These are phyloP conservation scores for Orthosia gothica DNA, from an alignment of 2,888 invertebrate species.

Conservation along the genomic window DNA sequence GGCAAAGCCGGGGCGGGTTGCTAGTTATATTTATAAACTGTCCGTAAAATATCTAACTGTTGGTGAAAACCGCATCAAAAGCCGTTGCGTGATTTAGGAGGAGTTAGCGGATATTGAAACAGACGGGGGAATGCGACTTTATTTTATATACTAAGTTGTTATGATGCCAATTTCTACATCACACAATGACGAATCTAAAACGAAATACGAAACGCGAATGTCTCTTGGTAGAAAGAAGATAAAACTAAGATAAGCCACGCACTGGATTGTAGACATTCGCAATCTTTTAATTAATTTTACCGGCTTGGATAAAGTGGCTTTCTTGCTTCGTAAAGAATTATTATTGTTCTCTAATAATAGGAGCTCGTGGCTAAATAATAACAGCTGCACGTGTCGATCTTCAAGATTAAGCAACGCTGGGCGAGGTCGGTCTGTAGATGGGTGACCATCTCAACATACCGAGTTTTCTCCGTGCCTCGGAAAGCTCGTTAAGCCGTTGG, in stretches of 20 bases:
- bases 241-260: slow-evolving; percentile 34
- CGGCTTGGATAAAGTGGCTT: not conserved
- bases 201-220: slow-evolving; percentile 53
- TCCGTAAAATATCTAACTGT: not conserved
- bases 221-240: slow-evolving; percentile 14
- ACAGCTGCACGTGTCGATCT: too few species aligned
- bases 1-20: too few species aligned
- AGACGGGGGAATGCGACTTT: not conserved
- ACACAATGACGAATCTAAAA: slow-evolving; percentile 63
- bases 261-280: slow-evolving; percentile 6
- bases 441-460: too few species aligned
- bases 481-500: too few species aligned
- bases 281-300: slow-evolving; percentile 46
- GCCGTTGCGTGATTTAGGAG: not conserved
- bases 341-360: not conserved
- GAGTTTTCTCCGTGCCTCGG: too few species aligned
- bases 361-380: too few species aligned
- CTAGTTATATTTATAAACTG: not conserved
- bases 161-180: slow-evolving; percentile 48
- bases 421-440: too few species aligned
- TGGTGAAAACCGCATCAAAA: not conserved
- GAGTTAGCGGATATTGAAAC: not conserved
- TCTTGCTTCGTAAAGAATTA: not conserved
- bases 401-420: too few species aligned
- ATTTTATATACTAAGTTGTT: not conserved